A percentile compares a stretch with the other conserved stretches of the same genome.
Evolutionary conservation across 2,797 vertebrate genomes (phyloP).

Genomic region (Pelodytes ibericus): DNA sequence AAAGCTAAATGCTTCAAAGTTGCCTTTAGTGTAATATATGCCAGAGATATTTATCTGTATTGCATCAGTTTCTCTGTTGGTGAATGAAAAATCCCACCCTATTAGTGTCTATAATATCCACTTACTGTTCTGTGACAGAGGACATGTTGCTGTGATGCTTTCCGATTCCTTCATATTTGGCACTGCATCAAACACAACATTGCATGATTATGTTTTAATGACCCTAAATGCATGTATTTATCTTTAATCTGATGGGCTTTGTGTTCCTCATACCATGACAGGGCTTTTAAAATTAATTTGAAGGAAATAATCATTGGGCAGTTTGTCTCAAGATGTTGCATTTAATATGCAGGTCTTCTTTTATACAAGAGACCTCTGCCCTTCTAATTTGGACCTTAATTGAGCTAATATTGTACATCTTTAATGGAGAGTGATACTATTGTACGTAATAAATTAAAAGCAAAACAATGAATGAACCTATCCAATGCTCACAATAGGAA

Average conservation of each 20-base stretch:
- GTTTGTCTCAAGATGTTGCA: conserved; percentile 23
- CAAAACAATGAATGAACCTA: too few species aligned
- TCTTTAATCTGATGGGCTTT: conserved; percentile 6
- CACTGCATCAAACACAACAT: conserved; percentile 36
- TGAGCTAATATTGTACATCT: background rate
- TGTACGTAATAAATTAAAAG: too few species aligned
- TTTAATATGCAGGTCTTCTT: conserved; percentile 25
- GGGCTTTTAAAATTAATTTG: conserved; percentile 16
- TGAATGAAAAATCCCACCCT: too few species aligned
- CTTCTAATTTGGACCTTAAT: background rate
- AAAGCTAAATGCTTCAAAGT: too few species aligned
- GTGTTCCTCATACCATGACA: conserved; percentile 5
- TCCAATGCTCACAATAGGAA: too few species aligned
- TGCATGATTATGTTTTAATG: conserved; percentile 32
- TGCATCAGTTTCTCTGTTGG: too few species aligned
- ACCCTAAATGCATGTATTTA: conserved; percentile 29
- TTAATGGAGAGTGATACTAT: too few species aligned
- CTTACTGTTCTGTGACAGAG: background rate
- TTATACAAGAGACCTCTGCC: background rate
- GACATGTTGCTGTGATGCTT: conserved; percentile 25
- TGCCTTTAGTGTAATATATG: too few species aligned
- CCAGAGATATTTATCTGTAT: too few species aligned
- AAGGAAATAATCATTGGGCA: conserved; percentile 21
- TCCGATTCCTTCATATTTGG: conserved; percentile 12
- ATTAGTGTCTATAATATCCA: background rate